Percentiles rank a stretch among this genome's conserved stretches.
phyloP scores from a whole-genome alignment of 2,888 invertebrate genomes.

The Agrochola lota region DNA sequence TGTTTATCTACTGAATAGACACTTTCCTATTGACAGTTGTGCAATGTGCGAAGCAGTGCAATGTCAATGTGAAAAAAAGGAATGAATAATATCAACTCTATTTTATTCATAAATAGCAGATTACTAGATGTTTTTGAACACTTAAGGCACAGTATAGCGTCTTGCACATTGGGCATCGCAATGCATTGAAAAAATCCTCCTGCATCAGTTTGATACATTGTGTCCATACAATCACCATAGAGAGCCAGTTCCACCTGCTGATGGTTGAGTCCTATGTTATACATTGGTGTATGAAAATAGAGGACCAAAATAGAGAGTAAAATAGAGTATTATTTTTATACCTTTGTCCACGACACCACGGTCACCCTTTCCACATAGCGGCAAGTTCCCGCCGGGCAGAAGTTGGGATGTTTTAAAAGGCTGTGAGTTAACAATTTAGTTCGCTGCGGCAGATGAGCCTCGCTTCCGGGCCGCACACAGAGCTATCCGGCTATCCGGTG shows the following conservation, averaged over 20 bases:
- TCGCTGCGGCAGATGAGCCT: constrained; percentile 68
- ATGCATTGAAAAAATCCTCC: background rate
- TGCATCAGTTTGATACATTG: background rate
- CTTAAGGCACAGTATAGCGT: background rate
- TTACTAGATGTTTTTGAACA: background rate
- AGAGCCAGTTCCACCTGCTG: background rate
- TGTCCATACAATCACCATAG: background rate
- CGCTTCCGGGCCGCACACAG: constrained; percentile 22
- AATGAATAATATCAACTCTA: background rate
- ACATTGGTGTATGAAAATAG: background rate
- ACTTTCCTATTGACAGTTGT: background rate
- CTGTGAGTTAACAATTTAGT: constrained; percentile 75
- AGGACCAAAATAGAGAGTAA: background rate
- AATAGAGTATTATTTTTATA: background rate
- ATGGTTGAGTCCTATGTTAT: background rate
- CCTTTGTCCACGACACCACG: background rate
- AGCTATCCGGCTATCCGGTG: constrained; percentile 8
- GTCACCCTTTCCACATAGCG: constrained; percentile 21
- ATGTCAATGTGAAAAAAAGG: background rate
- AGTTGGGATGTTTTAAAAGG: constrained; percentile 72
- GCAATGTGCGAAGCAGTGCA: too few relatives aligned
- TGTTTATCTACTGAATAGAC: background rate
- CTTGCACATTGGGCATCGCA: background rate
- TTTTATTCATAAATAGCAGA: background rate
- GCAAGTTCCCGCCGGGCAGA: constrained; percentile 41